Base-by-base conservation (phyloP, 2,113 vertebrate genomes). In the Heterotis niloticus region DNA sequence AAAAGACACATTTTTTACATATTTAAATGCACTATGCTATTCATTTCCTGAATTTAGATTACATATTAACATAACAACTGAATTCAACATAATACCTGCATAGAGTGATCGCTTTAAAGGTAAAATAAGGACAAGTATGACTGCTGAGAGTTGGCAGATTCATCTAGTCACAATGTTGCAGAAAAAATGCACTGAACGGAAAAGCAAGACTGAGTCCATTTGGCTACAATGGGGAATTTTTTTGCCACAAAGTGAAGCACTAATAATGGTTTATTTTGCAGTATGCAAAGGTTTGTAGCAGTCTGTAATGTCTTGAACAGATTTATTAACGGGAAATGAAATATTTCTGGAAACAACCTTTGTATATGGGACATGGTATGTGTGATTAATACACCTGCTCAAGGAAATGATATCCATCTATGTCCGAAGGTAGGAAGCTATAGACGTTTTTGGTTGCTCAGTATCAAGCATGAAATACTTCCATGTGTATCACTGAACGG, bases 361-460 rank as follows among this genome's bases (percentile, higher is more conserved):
- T 23, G 17, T 57, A 24, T 73, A 57, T 10, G 71, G n/a, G 10
- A 74, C 11, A 16, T 51, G 1, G 10, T 74, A 12, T 17, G 23
- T 74, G 71, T 24, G 11, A 23, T 59, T 74, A 74, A 74, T 73
- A n/a, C 54, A 74, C 71, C 54, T 74, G 54, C 54, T 59, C 17
- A 23, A 65, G 64, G n/a, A 65, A 23, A 65, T 4, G 7, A 24
- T n/a, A 20, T 57, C n/a, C 52, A 54, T 54, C 23, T 59, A 20
- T 20, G 59, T 14, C 59, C 10, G 59, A 14, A 20, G 20, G 12
- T 20, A 62, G 20, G 13, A 14, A 20, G 59, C 59, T 20, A 62
- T 11, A 44, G 34, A 44, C 2, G 3, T 44, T 44, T 44, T 44
- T 44, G 34, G 34, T 44, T 44, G 34, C 3, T 44, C 34, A 44